These are phyloP conservation scores for Drosophila setosimentum DNA, from an alignment of 2,888 invertebrate genomes.

Conservation along the genomic window DNA sequence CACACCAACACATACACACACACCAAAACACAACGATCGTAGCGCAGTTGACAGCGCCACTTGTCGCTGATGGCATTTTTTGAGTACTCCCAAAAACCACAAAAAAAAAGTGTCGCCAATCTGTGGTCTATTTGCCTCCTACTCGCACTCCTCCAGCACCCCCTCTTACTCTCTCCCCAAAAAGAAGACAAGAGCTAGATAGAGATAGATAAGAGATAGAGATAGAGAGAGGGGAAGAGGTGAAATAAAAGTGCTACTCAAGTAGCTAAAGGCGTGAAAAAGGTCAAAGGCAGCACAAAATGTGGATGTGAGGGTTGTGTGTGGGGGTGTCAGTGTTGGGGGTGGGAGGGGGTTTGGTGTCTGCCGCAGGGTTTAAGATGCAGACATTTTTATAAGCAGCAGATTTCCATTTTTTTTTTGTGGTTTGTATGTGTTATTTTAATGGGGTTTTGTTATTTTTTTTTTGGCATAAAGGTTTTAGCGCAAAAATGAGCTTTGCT, in stretches of 20 bases:
- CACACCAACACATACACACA: slow-evolving; percentile 2
- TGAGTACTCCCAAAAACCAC: slow-evolving; percentile 6
- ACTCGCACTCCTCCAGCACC: not conserved
- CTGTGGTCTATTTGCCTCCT: not conserved
- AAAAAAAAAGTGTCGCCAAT: slow-evolving; percentile 7
- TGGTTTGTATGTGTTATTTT: slow-evolving; percentile 25
- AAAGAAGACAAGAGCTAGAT: slow-evolving; percentile 1
- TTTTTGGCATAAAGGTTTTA: slow-evolving; percentile 30
- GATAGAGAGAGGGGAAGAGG: not conserved
- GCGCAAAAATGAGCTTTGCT: slow-evolving; percentile 22
- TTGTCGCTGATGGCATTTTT: slow-evolving; percentile 31
- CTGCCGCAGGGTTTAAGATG: slow-evolving; percentile 39
- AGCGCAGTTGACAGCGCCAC: slow-evolving; percentile 59
- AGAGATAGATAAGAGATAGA: slow-evolving; percentile 11
- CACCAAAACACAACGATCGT: slow-evolving; percentile 39
- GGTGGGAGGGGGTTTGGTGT: slow-evolving; percentile 5
- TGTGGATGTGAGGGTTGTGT: slow-evolving; percentile 11
- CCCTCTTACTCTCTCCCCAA: slow-evolving; percentile 4
- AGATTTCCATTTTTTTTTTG: slow-evolving; percentile 18
- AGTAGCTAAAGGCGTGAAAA: slow-evolving; percentile 77
- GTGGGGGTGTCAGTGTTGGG: not conserved
- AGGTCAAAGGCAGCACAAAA: slow-evolving; percentile 71
- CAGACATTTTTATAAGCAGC: slow-evolving; percentile 45
- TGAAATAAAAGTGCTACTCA: slow-evolving; percentile 69
- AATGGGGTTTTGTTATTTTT: slow-evolving; percentile 12